Evolutionary conservation across 1,140 invertebrate species (phyloP), one percentile per base, ranked within the genome.

Genomic region (Leptinotarsa defecta): DNA sequence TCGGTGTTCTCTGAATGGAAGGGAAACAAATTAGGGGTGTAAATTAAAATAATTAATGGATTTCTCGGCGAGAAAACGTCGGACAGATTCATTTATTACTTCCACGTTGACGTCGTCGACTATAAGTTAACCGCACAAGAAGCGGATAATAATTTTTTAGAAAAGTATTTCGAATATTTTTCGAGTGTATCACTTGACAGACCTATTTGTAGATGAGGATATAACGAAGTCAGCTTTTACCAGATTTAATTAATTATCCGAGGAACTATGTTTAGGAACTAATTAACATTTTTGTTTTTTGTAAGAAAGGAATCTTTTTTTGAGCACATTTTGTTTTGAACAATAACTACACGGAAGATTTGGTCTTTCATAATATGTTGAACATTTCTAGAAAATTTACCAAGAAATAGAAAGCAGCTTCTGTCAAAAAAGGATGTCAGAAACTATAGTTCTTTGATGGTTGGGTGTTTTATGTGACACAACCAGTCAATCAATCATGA

Each of bases 211-310:
- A 68, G 73, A 67, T 69, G 49, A 61, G 68, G 57, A 61, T 74
- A 57, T 70, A 48, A 74, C 61, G 48, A 74, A 48, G 65, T 68
- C 73, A 67, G 19, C 67, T 74, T 73, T 74, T 77, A 77, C 76
- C 73, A 61, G 48, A 67, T n/a, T 22, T 67, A 76, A 76, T 76
- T 76, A 73, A 76, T 76, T 71, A 76, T 74, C 64, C 71, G 57
- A 69, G 68, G 52, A n/a, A 71, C 76, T 77, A 77, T 74, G 74
- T 77, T 77, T 77, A 74, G 63, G 69, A 19, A 49, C 67, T 72
- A 74, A 68, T 74, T 77, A 74, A 77, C 63, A 77, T 77, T 77
- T 77, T 77, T 61, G 15, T 43, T 48, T 74, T 57, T 57, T 57
- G 3, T 57, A 3, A n/a, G 5, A 27, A 1, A 27, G 1, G 27